Evolutionary conservation across 2,888 invertebrate genomes (phyloP), one percentile per base, ranked within the genome.

Genomic region (Drosophila crucigera): DNA sequence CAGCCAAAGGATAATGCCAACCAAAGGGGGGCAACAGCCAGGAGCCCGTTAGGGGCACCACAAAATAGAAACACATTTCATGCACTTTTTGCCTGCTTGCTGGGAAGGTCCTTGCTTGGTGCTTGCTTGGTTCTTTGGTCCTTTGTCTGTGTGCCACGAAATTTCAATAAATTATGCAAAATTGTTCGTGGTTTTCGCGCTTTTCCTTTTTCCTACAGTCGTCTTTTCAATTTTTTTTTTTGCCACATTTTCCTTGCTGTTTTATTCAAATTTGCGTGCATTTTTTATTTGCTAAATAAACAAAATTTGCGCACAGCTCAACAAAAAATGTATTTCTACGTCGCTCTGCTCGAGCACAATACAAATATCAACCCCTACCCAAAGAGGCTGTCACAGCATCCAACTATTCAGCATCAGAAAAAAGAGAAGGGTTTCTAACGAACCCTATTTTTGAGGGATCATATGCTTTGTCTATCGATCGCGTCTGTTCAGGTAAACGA

Each of bases 91-190:
- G 28, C 35, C 16, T 47, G 25, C 47, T 47, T 47, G 43, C 74
- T 59, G 64, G 52, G 39, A 47, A 25, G 47, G 65, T 64, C 62
- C 70, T 58, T 54, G 49, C 53, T 61, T 55, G 33, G 35, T 43
- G 14, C 54, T 25, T 14, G 52, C 47, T 61, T 55, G 33, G 28
- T 49, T 16, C 54, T 25, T 19, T 49, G 58, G 63, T 72, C 70
- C 75, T 89, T 86, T 86, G 90, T 87, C 89, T 87, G 80, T 84
- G 80, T 67, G 73, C 75, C 82, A 82, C 76, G 85, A 87, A 89
- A 80, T 91, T 87, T 87, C 82, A 88, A 88, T 91, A 88, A 88
- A 88, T 91, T 88, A 88, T 88, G 87, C 91, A 88, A 75, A 87
- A 84, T 79, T 87, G 77, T 91, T 91, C 73, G 91, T 78, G 87